phyloP scores from a whole-genome alignment of 2,888 invertebrate species.

The Adela reaumurella region DNA sequence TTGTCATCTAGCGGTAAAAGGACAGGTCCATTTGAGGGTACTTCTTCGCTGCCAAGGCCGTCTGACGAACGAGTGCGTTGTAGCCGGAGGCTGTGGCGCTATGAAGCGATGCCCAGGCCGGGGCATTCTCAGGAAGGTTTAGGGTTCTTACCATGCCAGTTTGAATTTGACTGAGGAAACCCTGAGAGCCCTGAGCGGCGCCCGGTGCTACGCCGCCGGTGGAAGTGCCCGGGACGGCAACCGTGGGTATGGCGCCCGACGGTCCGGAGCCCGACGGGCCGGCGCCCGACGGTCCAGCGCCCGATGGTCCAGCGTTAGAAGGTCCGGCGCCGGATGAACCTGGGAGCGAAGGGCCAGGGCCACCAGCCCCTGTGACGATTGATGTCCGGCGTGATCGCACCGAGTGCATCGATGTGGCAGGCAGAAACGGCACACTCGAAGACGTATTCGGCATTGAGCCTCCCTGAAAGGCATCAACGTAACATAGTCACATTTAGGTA shows the following conservation, averaged over 20 bases:
- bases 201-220: slow-evolving; percentile 38
- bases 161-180: slow-evolving; percentile 84
- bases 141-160: slow-evolving; percentile 91
- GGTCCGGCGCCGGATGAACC: too few species aligned
- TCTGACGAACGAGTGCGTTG: slow-evolving; percentile 42
- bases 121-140: slow-evolving; percentile 37
- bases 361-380: too few species aligned
- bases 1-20: slow-evolving; percentile 61
- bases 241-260: slow-evolving; percentile 27
- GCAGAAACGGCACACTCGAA: slow-evolving; percentile 83
- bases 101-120: slow-evolving; percentile 50
- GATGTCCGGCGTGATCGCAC: slow-evolving; percentile 75
- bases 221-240: slow-evolving; percentile 29
- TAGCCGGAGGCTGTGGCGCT: slow-evolving; percentile 51
- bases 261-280: too few species aligned
- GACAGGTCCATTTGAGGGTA: slow-evolving; percentile 74
- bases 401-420: slow-evolving; percentile 55
- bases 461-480: slow-evolving; percentile 61
- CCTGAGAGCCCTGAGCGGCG: slow-evolving; percentile 64
- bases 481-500: slow-evolving; percentile 15
- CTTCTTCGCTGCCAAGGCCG: slow-evolving; percentile 63
- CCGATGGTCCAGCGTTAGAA: too few species aligned
- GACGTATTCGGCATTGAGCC: slow-evolving; percentile 89
- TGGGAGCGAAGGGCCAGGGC: too few species aligned
- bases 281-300: too few species aligned